Conservation (phyloP, 2,797 vertebrate genomes). For the Podarcis lilfordi region DNA sequence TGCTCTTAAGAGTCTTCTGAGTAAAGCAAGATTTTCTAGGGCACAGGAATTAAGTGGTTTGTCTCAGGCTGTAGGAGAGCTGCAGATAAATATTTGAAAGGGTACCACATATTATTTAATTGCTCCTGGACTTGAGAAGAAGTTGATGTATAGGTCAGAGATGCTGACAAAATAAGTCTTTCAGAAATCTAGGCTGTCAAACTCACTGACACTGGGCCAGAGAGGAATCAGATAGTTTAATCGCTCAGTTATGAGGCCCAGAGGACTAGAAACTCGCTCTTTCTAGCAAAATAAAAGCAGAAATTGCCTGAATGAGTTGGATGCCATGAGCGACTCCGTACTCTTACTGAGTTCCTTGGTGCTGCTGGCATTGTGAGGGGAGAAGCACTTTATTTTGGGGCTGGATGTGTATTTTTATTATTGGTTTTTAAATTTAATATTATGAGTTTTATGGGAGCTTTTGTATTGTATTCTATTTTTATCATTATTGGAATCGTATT, state of each 20-base stretch:
- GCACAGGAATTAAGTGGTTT: constrained; percentile 13
- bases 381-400: no score
- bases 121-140: background rate
- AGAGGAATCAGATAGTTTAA: background rate
- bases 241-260: background rate
- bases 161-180: background rate
- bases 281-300: background rate
- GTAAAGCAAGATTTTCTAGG: background rate
- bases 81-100: background rate
- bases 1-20: constrained; percentile 16
- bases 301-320: background rate
- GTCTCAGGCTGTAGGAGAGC: background rate
- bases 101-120: background rate
- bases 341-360: no score
- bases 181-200: background rate
- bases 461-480: no score
- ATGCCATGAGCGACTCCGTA: no score
- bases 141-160: background rate
- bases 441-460: no score
- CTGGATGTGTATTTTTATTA: no score
- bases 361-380: no score
- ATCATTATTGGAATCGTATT: no score
- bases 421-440: no score
- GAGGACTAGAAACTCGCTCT: background rate
- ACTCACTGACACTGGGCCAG: background rate